Conservation (phyloP, 2,888 invertebrate genomes). For the Empis livida region DNA sequence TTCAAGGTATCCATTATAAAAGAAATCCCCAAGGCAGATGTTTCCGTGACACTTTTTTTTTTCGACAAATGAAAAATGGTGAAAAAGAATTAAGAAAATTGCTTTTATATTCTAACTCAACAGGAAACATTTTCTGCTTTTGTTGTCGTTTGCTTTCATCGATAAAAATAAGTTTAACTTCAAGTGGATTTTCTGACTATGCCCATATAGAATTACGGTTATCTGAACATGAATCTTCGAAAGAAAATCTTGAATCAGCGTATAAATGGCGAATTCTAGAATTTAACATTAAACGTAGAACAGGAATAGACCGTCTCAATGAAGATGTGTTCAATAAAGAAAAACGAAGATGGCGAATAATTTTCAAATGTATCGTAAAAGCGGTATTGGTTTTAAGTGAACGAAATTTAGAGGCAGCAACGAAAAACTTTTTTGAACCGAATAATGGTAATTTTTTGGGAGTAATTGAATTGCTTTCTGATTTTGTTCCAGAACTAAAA, state of each 20-base stretch:
- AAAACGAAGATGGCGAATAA: conserved; percentile 3
- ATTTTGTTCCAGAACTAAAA: neutral
- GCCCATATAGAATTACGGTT: neutral
- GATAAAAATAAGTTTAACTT: neutral
- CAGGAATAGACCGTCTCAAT: neutral
- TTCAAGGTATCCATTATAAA: neutral
- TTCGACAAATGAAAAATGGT: conserved; percentile 2
- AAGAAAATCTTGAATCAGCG: neutral
- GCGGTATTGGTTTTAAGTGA: neutral
- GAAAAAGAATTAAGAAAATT: conserved; percentile 2
- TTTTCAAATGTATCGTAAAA: conserved; percentile 3
- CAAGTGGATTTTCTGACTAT: neutral
- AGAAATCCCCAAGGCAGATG: neutral
- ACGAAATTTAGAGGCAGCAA: conserved; percentile 3
- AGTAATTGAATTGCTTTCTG: conserved; percentile 3
- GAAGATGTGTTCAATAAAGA: conserved; percentile 1
- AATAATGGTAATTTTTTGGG: conserved; percentile 3
- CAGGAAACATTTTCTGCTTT: conserved; percentile 4
- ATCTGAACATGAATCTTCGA: neutral
- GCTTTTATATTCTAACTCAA: conserved; percentile 1
- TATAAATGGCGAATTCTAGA: conserved; percentile 1
- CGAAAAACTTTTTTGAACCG: neutral
- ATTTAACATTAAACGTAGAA: conserved; percentile 1
- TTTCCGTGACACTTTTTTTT: conserved; percentile 2
- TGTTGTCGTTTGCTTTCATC: neutral